These are phyloP conservation scores for Rhaphigaster nebulosa DNA, from an alignment of 2,888 invertebrate species.

Conservation along the genomic window DNA sequence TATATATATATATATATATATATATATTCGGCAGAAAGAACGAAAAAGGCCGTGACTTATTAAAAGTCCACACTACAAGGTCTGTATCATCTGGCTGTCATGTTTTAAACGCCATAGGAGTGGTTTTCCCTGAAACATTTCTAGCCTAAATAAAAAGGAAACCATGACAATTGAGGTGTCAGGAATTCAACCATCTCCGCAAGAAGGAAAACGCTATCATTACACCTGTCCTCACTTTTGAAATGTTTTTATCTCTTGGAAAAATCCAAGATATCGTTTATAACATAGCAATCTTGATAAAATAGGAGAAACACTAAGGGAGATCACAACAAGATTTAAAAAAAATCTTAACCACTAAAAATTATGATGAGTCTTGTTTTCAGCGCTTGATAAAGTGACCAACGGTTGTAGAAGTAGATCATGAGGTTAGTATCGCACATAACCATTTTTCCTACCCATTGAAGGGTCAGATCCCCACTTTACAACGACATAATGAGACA, in stretches of 20 bases:
- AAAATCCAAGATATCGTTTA: not conserved
- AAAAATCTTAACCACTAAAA: too few species aligned
- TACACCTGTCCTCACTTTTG: not conserved
- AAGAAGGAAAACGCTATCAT: not conserved
- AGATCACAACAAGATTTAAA: not conserved
- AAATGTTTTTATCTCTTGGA: not conserved
- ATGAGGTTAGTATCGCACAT: too few species aligned
- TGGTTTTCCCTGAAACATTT: not conserved
- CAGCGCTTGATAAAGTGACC: too few species aligned
- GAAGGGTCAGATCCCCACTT: too few species aligned
- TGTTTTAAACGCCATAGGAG: not conserved
- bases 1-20: too few species aligned
- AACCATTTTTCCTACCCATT: too few species aligned
- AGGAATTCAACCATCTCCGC: not conserved
- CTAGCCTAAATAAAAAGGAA: not conserved
- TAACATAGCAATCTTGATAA: not conserved
- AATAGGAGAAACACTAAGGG: not conserved
- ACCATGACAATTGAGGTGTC: not conserved
- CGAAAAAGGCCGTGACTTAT: too few species aligned
- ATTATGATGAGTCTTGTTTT: too few species aligned
- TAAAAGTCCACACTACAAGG: not conserved
- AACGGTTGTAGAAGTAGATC: too few species aligned
- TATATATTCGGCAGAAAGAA: not conserved
- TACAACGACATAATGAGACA: too few species aligned
- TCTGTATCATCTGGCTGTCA: not conserved